Conservation (phyloP, 2,888 invertebrate species). For the Polymixis flavicincta region DNA sequence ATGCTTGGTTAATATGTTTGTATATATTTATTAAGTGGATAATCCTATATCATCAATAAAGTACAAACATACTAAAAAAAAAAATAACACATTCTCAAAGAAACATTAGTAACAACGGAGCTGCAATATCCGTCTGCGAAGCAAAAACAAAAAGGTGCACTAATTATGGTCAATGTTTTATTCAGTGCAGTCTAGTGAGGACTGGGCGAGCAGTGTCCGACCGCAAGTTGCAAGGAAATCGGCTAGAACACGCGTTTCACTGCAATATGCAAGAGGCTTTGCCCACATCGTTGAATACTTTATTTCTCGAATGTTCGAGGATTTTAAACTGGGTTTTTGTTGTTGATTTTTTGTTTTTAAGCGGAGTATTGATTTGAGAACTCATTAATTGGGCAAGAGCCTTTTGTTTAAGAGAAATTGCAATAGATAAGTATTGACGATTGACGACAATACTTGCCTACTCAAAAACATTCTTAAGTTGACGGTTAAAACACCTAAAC, state of each 20-base stretch:
- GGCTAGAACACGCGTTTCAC: conserved; percentile 41
- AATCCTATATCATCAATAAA: no score
- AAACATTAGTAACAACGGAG: conserved; percentile 21
- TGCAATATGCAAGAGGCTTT: conserved; percentile 56
- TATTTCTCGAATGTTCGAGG: conserved; percentile 32
- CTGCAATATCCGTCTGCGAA: conserved; percentile 27
- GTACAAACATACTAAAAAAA: no score
- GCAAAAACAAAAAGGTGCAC: conserved; percentile 55
- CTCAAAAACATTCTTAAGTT: neutral
- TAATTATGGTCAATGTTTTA: conserved; percentile 71
- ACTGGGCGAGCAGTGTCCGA: conserved; percentile 66
- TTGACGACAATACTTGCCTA: no score
- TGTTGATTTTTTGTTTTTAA: neutral
- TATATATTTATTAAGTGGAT: no score
- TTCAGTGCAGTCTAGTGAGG: conserved; percentile 64
- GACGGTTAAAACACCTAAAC: neutral
- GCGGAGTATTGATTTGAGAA: neutral
- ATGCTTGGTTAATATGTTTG: no score
- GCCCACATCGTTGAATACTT: conserved; percentile 47
- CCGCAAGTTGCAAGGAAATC: conserved; percentile 59
- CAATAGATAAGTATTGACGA: no score
- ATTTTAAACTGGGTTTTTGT: conserved; percentile 17
- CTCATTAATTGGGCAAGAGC: neutral
- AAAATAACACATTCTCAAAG: conserved; percentile 21
- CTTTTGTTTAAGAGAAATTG: neutral